phyloP scores from a whole-genome alignment of 2,888 invertebrate species.

The Rosalia funebris region DNA sequence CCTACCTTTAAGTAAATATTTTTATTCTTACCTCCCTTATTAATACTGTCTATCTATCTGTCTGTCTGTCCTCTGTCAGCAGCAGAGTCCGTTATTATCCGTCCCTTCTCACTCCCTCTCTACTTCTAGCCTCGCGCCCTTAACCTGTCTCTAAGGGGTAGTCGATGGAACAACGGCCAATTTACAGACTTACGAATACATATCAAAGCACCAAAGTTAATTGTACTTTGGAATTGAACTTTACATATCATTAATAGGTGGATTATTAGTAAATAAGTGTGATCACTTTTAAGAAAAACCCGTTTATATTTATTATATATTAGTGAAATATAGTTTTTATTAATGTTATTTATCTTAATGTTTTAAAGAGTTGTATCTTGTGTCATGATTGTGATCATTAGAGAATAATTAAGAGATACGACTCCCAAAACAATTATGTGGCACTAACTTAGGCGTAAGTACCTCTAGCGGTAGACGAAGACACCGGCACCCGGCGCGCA shows the following conservation, averaged over 20 bases:
- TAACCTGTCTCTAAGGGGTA: constrained; percentile 55
- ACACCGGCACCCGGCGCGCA: constrained; percentile 11
- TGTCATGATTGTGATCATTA: constrained; percentile 34
- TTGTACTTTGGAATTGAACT: constrained; percentile 46
- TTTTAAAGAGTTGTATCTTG: constrained; percentile 47
- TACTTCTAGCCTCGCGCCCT: constrained; percentile 30
- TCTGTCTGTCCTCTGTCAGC: constrained; percentile 49
- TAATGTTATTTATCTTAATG: constrained; percentile 56
- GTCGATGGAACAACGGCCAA: constrained; percentile 52
- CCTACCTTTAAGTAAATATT: constrained; percentile 77
- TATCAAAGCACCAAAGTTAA: constrained; percentile 58
- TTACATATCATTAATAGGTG: constrained; percentile 56
- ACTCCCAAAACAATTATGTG: constrained; percentile 60
- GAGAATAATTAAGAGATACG: constrained; percentile 47
- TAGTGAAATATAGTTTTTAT: constrained; percentile 50
- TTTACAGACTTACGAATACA: constrained; percentile 59
- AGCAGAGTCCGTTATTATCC: constrained; percentile 62
- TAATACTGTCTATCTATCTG: constrained; percentile 47
- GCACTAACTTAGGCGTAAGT: constrained; percentile 52
- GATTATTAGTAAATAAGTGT: constrained; percentile 48
- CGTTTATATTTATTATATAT: constrained; percentile 38
- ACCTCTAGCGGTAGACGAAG: constrained; percentile 23
- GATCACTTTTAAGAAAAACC: constrained; percentile 44
- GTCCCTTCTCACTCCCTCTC: constrained; percentile 51
- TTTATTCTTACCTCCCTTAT: constrained; percentile 70